These are phyloP conservation scores for Hippocampus kuda DNA, from an alignment of 2,797 vertebrate species.

Conservation along the genomic window DNA sequence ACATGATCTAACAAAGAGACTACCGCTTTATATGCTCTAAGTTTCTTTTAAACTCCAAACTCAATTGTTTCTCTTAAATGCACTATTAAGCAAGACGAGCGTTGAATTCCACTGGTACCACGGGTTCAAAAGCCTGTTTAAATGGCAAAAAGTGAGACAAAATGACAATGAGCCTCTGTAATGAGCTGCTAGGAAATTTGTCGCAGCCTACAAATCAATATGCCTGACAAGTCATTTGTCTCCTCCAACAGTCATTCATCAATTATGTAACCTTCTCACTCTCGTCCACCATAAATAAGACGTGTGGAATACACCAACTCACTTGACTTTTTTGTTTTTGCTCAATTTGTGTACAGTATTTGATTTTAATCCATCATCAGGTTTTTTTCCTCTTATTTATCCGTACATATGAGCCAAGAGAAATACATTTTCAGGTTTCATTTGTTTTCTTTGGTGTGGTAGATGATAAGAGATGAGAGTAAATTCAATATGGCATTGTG, in stretches of 20 bases:
- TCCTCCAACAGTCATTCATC: constrained; percentile 19
- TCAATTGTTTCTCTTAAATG: not conserved
- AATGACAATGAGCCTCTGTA: not conserved
- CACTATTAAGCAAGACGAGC: not conserved
- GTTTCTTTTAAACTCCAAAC: too few species aligned
- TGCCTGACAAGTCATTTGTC: constrained; percentile 31
- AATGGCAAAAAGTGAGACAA: not conserved
- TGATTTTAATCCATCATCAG: constrained; percentile 48
- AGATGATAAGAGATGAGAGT: constrained; percentile 54
- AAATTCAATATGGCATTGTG: constrained; percentile 64
- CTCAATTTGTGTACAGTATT: constrained; percentile 31
- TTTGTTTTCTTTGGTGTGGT: constrained; percentile 61
- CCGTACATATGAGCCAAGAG: constrained; percentile 19
- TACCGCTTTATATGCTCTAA: not conserved
- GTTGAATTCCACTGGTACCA: not conserved
- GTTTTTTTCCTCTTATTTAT: constrained; percentile 63
- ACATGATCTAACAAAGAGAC: not conserved
- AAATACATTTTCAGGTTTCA: constrained; percentile 64
- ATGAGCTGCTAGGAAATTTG: constrained; percentile 16
- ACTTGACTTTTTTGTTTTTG: constrained; percentile 23
- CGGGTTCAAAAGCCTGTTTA: not conserved
- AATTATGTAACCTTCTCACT: constrained; percentile 32
- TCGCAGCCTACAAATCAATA: constrained; percentile 39
- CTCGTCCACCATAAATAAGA: constrained; percentile 45
- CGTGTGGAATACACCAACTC: constrained; percentile 23